Evolutionary conservation across 1,140 invertebrate species (phyloP).

Genomic region (Gonioctena quinquepunctata): DNA sequence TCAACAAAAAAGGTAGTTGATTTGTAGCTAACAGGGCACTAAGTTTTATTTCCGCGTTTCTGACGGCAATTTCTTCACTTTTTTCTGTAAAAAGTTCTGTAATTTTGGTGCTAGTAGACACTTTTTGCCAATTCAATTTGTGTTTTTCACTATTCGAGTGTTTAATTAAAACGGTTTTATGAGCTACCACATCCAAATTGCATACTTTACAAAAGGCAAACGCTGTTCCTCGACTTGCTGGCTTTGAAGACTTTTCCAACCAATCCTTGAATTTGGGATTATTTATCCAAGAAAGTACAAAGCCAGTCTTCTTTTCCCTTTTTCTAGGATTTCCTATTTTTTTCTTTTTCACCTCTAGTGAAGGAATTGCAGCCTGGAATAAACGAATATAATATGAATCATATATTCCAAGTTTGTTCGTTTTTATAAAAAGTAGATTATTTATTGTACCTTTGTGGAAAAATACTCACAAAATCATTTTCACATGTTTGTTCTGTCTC

Average conservation of each 20-base stretch:
- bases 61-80: neutral
- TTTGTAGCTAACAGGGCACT: slow-evolving; percentile 14
- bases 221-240: neutral
- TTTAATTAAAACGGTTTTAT: neutral
- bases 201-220: slow-evolving; percentile 4
- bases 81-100: slow-evolving; percentile 1
- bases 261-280: slow-evolving; percentile 12
- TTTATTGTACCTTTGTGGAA: neutral
- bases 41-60: slow-evolving; percentile 23
- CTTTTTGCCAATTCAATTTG: neutral
- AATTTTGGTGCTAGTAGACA: neutral
- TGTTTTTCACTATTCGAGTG: neutral
- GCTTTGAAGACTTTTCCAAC: slow-evolving; percentile 1
- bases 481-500: neutral
- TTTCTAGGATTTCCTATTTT: neutral
- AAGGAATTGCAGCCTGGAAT: neutral
- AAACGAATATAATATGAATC: neutral
- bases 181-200: neutral
- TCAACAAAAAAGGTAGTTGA: slow-evolving; percentile 20
- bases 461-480: neutral
- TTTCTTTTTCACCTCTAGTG: neutral
- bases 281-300: neutral
- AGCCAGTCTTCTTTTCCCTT: neutral
- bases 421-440: neutral
- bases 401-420: neutral